Conservation (phyloP, 2,797 vertebrate genomes). For the Mormyrops attenuatus region DNA sequence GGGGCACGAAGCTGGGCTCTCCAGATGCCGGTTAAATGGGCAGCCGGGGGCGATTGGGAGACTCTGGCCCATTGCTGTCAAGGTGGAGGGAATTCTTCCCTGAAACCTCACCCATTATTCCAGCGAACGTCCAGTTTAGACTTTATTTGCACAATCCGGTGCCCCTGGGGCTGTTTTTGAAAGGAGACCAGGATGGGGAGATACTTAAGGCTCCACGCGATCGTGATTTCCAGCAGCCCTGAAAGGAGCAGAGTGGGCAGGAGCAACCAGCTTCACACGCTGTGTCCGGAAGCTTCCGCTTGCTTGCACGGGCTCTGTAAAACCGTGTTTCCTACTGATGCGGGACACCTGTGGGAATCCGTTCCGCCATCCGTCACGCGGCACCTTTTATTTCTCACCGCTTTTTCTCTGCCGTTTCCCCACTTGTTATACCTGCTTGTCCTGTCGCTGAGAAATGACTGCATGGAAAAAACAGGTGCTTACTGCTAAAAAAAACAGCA, state of each 20-base stretch:
- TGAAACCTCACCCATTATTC: constrained; percentile 3
- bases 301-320: not conserved
- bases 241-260: not conserved
- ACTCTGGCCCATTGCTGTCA: constrained; percentile 34
- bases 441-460: not conserved
- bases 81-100: constrained; percentile 25
- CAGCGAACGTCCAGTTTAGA: not conserved
- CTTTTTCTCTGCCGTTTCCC: not conserved
- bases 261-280: not conserved
- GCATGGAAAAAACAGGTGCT: constrained; percentile 25
- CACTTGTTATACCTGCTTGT: not conserved
- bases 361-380: not conserved
- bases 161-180: constrained; percentile 26
- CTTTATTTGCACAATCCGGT: constrained; percentile 28
- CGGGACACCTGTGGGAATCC: not conserved
- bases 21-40: not conserved
- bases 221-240: not conserved
- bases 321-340: not conserved
- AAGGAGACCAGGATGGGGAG: constrained; percentile 9
- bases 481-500: constrained; percentile 41
- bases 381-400: not conserved
- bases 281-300: not conserved
- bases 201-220: not conserved
- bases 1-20: not conserved
- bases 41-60: not conserved